Conservation (phyloP, 2,113 vertebrate genomes). For the Blennius ocellaris region DNA sequence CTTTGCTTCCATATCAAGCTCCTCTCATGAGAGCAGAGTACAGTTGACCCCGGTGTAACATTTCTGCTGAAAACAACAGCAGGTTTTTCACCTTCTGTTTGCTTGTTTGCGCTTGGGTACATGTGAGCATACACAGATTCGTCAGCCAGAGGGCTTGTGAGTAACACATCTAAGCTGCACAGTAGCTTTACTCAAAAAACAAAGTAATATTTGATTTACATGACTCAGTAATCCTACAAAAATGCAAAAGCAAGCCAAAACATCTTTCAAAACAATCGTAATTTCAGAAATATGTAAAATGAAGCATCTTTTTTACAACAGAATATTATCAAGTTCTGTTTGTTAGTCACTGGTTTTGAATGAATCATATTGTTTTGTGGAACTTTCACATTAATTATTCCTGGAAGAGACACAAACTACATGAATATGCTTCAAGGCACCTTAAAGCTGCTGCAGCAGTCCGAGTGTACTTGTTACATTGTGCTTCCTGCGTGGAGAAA, state of each 20-base stretch:
- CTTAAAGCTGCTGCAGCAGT: background rate
- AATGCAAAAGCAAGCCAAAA: background rate
- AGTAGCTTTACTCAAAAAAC: slow-evolving; percentile 11
- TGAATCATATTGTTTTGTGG: background rate
- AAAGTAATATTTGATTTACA: slow-evolving; percentile 17
- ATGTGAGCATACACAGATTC: slow-evolving; percentile 3
- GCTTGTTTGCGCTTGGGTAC: slow-evolving; percentile 30
- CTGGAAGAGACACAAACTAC: background rate
- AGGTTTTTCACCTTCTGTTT: slow-evolving; percentile 5
- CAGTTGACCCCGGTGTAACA: slow-evolving; percentile 1
- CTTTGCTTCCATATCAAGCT: slow-evolving; percentile 12
- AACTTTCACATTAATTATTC: background rate
- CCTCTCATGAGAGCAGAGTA: slow-evolving; percentile 3
- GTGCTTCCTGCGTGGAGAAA: background rate
- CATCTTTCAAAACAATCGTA: background rate
- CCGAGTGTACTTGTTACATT: background rate
- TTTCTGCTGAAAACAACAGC: slow-evolving; percentile 26
- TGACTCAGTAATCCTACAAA: slow-evolving; percentile 1
- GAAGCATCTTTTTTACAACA: background rate
- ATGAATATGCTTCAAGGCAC: background rate
- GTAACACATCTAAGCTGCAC: slow-evolving; percentile 33
- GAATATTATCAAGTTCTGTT: background rate
- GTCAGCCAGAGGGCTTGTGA: slow-evolving; percentile 29
- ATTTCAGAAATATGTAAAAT: background rate
- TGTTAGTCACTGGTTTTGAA: background rate